Percentiles rank a stretch among this genome's conserved stretches.
phyloP scores from a whole-genome alignment of 2,888 invertebrate species.

The Drosophila neutralis region DNA sequence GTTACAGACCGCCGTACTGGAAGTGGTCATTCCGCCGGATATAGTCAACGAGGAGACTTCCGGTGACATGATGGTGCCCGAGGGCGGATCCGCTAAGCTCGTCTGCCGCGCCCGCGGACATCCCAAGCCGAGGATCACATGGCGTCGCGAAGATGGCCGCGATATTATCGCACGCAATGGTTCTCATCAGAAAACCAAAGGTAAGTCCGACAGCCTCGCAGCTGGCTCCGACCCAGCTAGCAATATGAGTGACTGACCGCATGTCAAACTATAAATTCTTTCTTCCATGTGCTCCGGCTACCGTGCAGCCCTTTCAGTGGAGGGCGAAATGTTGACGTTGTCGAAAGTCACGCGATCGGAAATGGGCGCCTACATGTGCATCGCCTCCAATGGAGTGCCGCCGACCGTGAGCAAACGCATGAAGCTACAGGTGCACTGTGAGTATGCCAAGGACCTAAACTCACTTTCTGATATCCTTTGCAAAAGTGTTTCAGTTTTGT shows the following conservation, averaged over 20 bases:
- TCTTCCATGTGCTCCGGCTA: not conserved
- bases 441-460: slow-evolving; percentile 85
- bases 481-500: not conserved
- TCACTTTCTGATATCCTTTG: not conserved
- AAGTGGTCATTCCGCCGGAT: slow-evolving; percentile 96
- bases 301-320: slow-evolving; percentile 88
- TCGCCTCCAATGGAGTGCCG: slow-evolving; percentile 94
- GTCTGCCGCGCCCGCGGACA: slow-evolving; percentile 94
- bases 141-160: slow-evolving; percentile 94
- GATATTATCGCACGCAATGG: slow-evolving; percentile 92
- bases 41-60: slow-evolving; percentile 95
- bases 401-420: slow-evolving; percentile 95
- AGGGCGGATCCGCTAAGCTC: slow-evolving; percentile 94
- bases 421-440: slow-evolving; percentile 96
- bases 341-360: slow-evolving; percentile 95
- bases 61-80: slow-evolving; percentile 97
- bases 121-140: slow-evolving; percentile 93
- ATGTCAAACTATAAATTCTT: slow-evolving; percentile 32
- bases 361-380: slow-evolving; percentile 95
- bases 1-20: slow-evolving; percentile 91
- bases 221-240: not conserved
- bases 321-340: slow-evolving; percentile 92
- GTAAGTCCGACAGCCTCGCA: slow-evolving; percentile 83
- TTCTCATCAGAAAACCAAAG: slow-evolving; percentile 90
- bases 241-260: slow-evolving; percentile 39